Conservation (phyloP, 92 coral and sea anemone species). For the Palythoa caribaeorum region DNA sequence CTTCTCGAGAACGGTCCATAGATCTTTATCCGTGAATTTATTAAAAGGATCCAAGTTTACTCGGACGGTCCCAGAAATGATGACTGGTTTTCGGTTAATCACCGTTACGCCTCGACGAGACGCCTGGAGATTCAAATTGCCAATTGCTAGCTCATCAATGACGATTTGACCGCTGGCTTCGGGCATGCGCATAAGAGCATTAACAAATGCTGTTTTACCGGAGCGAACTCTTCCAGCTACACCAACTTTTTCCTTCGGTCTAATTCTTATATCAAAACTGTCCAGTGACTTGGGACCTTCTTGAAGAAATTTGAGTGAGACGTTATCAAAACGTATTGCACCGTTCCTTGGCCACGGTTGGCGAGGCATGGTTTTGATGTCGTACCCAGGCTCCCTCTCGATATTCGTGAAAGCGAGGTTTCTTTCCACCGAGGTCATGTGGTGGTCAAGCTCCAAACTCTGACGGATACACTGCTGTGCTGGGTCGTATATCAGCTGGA, state of each 20-base stretch:
- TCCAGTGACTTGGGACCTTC: constrained; percentile 72
- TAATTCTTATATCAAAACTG: constrained; percentile 65
- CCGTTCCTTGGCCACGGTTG: constrained; percentile 92
- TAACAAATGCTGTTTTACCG: constrained; percentile 79
- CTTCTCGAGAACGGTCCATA: constrained; percentile 86
- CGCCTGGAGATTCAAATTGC: constrained; percentile 76
- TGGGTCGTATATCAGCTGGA: constrained; percentile 83
- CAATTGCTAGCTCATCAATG: constrained; percentile 75
- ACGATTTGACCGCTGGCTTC: constrained; percentile 75
- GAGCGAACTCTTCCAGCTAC: constrained; percentile 88
- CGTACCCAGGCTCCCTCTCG: constrained; percentile 85
- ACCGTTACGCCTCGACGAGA: constrained; percentile 81
- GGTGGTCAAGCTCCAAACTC: constrained; percentile 77
- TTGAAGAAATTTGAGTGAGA: constrained; percentile 69
- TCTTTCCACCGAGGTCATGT: constrained; percentile 84
- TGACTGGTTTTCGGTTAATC: constrained; percentile 75
- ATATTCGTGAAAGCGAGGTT: constrained; percentile 71
- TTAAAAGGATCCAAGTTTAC: constrained; percentile 81
- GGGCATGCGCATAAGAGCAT: constrained; percentile 88
- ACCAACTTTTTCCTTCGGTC: constrained; percentile 88
- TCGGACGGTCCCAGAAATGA: constrained; percentile 80
- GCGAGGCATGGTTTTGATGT: constrained; percentile 75
- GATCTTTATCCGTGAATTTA: constrained; percentile 74
- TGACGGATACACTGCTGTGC: constrained; percentile 79
- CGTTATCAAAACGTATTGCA: constrained; percentile 60